A percentile compares a stretch with the other conserved stretches of the same genome.
These are phyloP conservation scores for Pachypanchax playfairii DNA, from an alignment of 2,113 vertebrate genomes.

Conservation along the genomic window DNA sequence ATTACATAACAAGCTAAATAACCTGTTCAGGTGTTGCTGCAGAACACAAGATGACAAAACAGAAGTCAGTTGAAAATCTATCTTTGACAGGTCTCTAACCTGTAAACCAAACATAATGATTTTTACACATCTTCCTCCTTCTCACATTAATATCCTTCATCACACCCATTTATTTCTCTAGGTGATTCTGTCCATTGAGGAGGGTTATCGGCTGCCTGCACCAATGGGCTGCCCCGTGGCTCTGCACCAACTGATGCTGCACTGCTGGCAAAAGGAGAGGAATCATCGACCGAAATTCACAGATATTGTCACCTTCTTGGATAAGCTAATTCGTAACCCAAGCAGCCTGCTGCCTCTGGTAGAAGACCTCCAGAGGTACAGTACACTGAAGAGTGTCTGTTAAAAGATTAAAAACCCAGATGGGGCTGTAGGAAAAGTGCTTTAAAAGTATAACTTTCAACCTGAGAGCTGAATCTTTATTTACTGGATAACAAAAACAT, in stretches of 20 bases:
- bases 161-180: slow-evolving; percentile 52
- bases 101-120: neutral
- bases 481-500: too few species aligned
- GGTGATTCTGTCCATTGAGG: slow-evolving; percentile 97
- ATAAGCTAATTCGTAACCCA: slow-evolving; percentile 95
- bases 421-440: too few species aligned
- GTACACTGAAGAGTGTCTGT: neutral
- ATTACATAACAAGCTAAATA: too few species aligned
- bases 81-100: slow-evolving; percentile 3
- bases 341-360: slow-evolving; percentile 91
- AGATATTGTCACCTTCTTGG: slow-evolving; percentile 93
- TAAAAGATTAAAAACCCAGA: neutral
- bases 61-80: neutral
- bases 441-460: neutral
- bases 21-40: too few species aligned
- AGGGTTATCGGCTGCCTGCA: slow-evolving; percentile 94
- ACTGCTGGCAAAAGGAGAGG: slow-evolving; percentile 97
- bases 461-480: neutral
- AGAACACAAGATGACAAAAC: neutral
- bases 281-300: slow-evolving; percentile 93
- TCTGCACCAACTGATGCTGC: slow-evolving; percentile 94
- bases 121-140: neutral
- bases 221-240: slow-evolving; percentile 95
- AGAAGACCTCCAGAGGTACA: slow-evolving; percentile 92
- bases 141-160: neutral